Conservation (phyloP, 2,888 invertebrate species). For the Trachelus stipa region DNA sequence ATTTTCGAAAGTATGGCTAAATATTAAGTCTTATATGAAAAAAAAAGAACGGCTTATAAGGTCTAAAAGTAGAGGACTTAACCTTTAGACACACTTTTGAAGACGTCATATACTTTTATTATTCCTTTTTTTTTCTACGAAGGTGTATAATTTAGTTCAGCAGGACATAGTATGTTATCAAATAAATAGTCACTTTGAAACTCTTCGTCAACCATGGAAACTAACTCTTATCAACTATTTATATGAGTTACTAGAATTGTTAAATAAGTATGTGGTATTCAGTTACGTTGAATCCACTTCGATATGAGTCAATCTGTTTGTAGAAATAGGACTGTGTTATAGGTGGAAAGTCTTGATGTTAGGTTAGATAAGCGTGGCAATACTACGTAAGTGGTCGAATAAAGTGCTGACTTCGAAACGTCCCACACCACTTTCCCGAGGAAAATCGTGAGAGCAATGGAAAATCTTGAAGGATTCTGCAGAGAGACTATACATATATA, state of each 20-base stretch:
- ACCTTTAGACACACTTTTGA: too few relatives aligned
- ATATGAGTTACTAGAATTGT: not conserved
- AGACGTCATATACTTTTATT: too few relatives aligned
- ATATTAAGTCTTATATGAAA: too few relatives aligned
- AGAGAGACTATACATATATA: not conserved
- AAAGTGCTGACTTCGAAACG: constrained; percentile 1
- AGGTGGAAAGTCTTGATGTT: not conserved
- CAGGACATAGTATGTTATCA: not conserved
- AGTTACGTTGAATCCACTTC: not conserved
- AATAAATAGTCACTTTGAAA: not conserved
- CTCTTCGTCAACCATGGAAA: not conserved
- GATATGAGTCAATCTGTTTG: not conserved
- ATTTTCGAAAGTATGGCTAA: too few relatives aligned
- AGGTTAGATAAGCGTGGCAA: not conserved
- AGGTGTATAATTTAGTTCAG: not conserved
- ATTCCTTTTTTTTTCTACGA: too few relatives aligned
- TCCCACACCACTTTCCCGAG: not conserved
- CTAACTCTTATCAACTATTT: not conserved
- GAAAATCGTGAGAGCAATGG: not conserved
- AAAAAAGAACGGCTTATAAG: too few relatives aligned
- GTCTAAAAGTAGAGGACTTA: too few relatives aligned
- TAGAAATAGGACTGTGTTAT: not conserved
- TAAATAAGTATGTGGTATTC: not conserved
- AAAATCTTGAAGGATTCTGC: not conserved
- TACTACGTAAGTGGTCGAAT: not conserved